Base-by-base conservation (phyloP, 2,888 invertebrate species). In the Rugalucina vietnamica region DNA sequence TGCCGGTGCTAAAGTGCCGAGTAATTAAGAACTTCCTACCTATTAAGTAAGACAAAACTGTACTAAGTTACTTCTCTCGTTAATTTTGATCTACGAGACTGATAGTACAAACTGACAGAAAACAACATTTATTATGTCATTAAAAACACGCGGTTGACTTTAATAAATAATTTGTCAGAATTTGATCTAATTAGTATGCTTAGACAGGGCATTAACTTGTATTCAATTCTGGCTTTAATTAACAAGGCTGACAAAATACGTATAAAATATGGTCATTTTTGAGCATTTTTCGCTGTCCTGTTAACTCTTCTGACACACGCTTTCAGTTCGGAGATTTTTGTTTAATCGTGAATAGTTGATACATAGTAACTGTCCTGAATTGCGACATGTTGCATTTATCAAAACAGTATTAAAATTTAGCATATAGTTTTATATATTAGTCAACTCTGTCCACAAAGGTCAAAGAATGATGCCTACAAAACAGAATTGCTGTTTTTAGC, bases 31-130 rank as follows among this genome's bases (percentile, higher is more conserved):
- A 29, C 29, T 60, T 60, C 5, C 60, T 27, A 3, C 1, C 60
- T 27, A 27, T 18, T 8, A 60, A 60, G 29, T 27, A 27, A 60
- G 29, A 34, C 8, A 43, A 43, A 43, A 43, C 43, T 78, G 84
- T 81, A 81, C 84, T 69, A 29, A 76, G n/a, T 84, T 72, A 76
- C 79, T 65, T 79, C 77, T 80, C 85, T 85, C 77, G 80, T 85
- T 85, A 85, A 57, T 49, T 75, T 73, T 85, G 85, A 85, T 82
- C 78, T 85, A 85, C 82, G 21, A 27, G 65, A n/a, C 32, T 50
- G 36, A 49, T 70, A 71, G 72, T 79, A 81, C 84, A 76, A 18
- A 49, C 32, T 79, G 84, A 84, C 84, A 84, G 79, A 71, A 81
- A 75, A 65, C 78, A 78, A 50, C 65, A 76, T 81, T 84, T 81